Base-by-base conservation (phyloP, 53 echinoderm and acorn worm species). In the Holothuria scabra region DNA sequence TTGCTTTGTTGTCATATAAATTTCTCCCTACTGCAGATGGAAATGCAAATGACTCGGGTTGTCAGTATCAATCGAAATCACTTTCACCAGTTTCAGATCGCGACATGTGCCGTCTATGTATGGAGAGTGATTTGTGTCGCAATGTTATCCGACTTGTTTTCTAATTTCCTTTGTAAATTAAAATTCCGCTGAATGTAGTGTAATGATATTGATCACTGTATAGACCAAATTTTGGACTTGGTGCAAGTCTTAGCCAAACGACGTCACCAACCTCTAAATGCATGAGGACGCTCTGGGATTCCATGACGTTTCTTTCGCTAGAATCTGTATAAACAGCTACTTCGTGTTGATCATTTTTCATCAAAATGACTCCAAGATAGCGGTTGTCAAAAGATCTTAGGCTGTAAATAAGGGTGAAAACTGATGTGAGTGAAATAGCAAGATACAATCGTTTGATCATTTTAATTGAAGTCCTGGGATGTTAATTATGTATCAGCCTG, bases 191-290 rank as follows among this genome's bases (percentile, higher is more conserved):
- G 76, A 93, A 93, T 9, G 94, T 93, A 41, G 86, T 81, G 46
- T 87, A 93, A n/a, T 86, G 84, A 28, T 86, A 89, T 3, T 64
- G 14, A 74, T 94, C 92, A 65, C 97, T 94, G 83, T 90, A 90
- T 12, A 92, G 60, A 20, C 84, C 92, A 64, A 67, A 97, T 14
- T 11, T 46, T 3, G 83, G 62, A 18, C 88, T 84, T 2, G 97
- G 92, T 7, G 90, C 74, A 19, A 97, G 25, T 9, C 82, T 56
- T 24, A 97, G 56, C 81, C 86, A 94, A 21, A 97, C 49, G 19
- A 61, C 28, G 56, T 97, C 97, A 0, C 91, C 97, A 5, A 37
- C 8, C 12, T 84, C 67, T 0, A 97, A 80, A 22, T 94, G 92
- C n/a, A 97, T 49, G 10, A 89, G 57, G 1, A 92, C 46, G n/a